phyloP scores from a whole-genome alignment of 2,797 vertebrate genomes.

The Clarias fuscus region DNA sequence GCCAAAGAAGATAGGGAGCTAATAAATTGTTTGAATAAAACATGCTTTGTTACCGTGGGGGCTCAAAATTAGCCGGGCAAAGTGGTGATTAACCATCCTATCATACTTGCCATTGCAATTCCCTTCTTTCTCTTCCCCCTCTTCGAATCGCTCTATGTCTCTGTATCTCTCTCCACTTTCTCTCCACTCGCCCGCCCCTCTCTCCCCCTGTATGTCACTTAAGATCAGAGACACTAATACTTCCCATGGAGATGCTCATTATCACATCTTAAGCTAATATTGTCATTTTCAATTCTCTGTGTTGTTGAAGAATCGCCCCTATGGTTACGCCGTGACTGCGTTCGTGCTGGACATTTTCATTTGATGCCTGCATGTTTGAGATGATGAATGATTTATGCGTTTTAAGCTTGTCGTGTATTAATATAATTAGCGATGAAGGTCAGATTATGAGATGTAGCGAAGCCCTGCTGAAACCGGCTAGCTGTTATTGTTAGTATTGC shows the following conservation, averaged over 20 bases:
- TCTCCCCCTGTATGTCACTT: slow-evolving; percentile 52
- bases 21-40: slow-evolving; percentile 81
- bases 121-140: slow-evolving; percentile 60
- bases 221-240: slow-evolving; percentile 53
- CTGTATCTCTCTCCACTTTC: slow-evolving; percentile 33
- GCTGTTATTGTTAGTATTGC: neutral
- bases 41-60: slow-evolving; percentile 81
- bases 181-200: slow-evolving; percentile 50
- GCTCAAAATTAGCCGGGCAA: slow-evolving; percentile 78
- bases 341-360: slow-evolving; percentile 37
- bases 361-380: slow-evolving; percentile 35
- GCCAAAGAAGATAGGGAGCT: slow-evolving; percentile 69
- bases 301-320: slow-evolving; percentile 44
- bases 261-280: slow-evolving; percentile 53
- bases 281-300: slow-evolving; percentile 47
- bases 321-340: slow-evolving; percentile 38
- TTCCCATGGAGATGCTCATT: slow-evolving; percentile 53
- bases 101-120: slow-evolving; percentile 76
- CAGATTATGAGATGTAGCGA: neutral
- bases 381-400: slow-evolving; percentile 33
- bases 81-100: slow-evolving; percentile 81
- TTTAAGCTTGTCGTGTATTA: slow-evolving; percentile 20
- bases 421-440: slow-evolving; percentile 9
- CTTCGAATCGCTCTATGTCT: slow-evolving; percentile 28
- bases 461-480: neutral